Evolutionary conservation across 2,888 invertebrate species (phyloP).

Genomic region (Mesorhabditis spiculigera): DNA sequence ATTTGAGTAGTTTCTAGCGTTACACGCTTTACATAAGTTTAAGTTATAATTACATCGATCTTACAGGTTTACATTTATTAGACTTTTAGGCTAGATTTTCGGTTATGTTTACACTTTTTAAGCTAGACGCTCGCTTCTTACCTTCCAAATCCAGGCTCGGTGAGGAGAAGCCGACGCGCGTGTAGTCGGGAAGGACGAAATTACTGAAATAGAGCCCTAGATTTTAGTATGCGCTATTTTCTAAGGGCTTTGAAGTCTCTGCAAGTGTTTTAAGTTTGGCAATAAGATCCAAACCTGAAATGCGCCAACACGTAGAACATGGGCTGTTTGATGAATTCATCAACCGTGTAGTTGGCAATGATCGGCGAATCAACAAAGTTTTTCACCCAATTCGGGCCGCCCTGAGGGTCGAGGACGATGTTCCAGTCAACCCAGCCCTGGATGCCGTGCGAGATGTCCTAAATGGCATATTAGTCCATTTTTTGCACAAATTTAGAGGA

Average conservation of each 20-base stretch:
- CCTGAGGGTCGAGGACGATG: constrained; percentile 68
- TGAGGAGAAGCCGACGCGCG: constrained; percentile 3
- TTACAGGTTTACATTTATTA: no score
- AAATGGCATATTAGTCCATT: constrained; percentile 19
- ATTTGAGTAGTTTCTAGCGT: no score
- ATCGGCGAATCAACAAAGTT: constrained; percentile 79
- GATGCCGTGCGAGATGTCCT: constrained; percentile 74
- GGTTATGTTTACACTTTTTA: no score
- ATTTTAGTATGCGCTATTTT: background rate
- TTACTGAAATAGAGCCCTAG: background rate
- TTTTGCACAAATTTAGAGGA: no score
- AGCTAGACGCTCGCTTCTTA: background rate
- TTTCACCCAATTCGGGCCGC: constrained; percentile 65
- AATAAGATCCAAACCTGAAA: constrained; percentile 62
- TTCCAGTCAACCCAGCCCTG: constrained; percentile 87
- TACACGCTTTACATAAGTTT: no score
- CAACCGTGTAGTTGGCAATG: constrained; percentile 66
- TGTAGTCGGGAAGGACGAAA: constrained; percentile 1
- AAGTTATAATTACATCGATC: no score
- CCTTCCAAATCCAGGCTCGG: background rate
- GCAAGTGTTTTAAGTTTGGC: no score
- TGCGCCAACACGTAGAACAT: constrained; percentile 80
- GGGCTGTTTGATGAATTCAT: constrained; percentile 82
- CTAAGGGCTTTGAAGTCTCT: no score
- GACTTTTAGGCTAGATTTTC: no score